These are phyloP conservation scores for Andrena hattorfiana DNA, from an alignment of 2,888 invertebrate species.

Conservation along the genomic window DNA sequence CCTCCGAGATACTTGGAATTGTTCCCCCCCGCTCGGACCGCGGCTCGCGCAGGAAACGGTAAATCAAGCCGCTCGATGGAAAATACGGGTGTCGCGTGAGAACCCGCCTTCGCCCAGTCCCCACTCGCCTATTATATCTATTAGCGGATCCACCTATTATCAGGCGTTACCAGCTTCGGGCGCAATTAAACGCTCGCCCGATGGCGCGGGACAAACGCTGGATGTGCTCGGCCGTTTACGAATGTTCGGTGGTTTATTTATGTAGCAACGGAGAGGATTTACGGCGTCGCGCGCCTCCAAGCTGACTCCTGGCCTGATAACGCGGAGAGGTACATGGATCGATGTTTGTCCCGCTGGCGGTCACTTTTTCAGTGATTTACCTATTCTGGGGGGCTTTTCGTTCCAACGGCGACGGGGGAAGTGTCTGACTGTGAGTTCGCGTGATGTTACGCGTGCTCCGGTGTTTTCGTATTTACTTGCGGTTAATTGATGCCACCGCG, in stretches of 20 bases:
- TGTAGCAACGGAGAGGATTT: conserved; percentile 20
- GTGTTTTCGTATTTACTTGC: no score
- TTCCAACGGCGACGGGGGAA: background rate
- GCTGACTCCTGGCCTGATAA: conserved; percentile 20
- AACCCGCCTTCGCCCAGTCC: conserved; percentile 7
- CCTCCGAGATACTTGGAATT: conserved; percentile 56
- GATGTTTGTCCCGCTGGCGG: conserved; percentile 6
- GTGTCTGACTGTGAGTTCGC: background rate
- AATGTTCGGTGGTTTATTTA: conserved; percentile 31
- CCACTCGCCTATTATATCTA: conserved; percentile 12
- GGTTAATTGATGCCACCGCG: no score
- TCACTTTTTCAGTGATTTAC: background rate
- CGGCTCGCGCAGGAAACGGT: conserved; percentile 50
- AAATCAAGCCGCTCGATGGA: conserved; percentile 54
- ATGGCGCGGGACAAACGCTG: conserved; percentile 10
- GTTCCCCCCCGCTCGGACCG: conserved; percentile 12
- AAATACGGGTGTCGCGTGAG: conserved; percentile 50
- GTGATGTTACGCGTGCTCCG: no score
- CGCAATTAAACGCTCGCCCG: conserved; percentile 25
- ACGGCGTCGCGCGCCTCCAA: conserved; percentile 2
- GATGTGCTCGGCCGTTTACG: conserved; percentile 22
- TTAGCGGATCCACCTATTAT: conserved; percentile 23
- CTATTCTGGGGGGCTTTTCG: background rate
- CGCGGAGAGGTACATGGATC: conserved; percentile 18
- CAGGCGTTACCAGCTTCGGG: conserved; percentile 10